phyloP scores from a whole-genome alignment of 2,113 vertebrate genomes.

The Vidua macroura region DNA sequence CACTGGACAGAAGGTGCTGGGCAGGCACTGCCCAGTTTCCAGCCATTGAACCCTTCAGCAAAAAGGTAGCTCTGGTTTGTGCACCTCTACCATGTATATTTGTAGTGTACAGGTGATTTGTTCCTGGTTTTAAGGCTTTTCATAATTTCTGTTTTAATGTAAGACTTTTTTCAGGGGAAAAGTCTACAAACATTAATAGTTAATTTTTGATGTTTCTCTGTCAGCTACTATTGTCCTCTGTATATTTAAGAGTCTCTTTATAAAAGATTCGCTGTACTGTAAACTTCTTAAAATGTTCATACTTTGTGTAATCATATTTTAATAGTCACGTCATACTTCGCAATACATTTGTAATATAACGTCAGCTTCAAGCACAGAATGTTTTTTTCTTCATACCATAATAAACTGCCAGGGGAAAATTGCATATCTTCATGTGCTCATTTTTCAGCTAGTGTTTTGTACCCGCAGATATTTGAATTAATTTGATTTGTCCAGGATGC shows the following conservation, averaged over 20 bases:
- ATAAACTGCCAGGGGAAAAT: slow-evolving; percentile 82
- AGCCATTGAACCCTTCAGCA: background rate
- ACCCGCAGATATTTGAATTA: background rate
- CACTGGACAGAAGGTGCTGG: background rate
- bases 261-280: slow-evolving; percentile 77
- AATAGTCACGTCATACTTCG: slow-evolving; percentile 74
- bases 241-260: slow-evolving; percentile 83
- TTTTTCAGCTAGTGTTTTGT: slow-evolving; percentile 27
- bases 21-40: background rate
- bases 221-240: slow-evolving; percentile 73
- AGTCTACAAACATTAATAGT: slow-evolving; percentile 75
- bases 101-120: slow-evolving; percentile 68
- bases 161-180: slow-evolving; percentile 61
- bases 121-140: slow-evolving; percentile 73
- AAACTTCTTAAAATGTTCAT: slow-evolving; percentile 77
- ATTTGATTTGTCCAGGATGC: slow-evolving; percentile 27
- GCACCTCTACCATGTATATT: slow-evolving; percentile 65
- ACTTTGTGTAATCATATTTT: slow-evolving; percentile 82
- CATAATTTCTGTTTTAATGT: slow-evolving; percentile 69
- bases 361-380: slow-evolving; percentile 77
- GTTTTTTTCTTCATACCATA: slow-evolving; percentile 78
- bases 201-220: slow-evolving; percentile 77
- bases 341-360: slow-evolving; percentile 79
- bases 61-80: slow-evolving; percentile 29
- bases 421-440: slow-evolving; percentile 59